Evolutionary conservation across 2,113 vertebrate genomes (phyloP).

Genomic region (Murina feae): DNA sequence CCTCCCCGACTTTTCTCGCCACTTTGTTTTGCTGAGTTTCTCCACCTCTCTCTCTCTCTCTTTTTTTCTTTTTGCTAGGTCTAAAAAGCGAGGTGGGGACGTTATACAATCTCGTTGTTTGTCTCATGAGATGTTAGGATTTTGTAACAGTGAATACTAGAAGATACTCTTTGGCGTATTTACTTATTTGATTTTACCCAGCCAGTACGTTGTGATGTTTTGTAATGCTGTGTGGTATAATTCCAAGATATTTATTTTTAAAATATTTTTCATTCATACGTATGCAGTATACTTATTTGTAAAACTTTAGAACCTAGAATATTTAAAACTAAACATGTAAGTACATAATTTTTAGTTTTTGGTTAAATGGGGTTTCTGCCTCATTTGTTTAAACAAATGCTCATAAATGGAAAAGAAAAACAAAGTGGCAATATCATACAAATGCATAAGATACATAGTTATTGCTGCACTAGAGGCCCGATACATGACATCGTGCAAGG

Average conservation of each 20-base stretch:
- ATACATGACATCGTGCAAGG: too few relatives aligned
- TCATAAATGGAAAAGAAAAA: not conserved
- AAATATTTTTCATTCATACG: not conserved
- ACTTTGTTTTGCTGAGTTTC: constrained; percentile 69
- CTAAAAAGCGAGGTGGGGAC: constrained; percentile 41
- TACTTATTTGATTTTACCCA: not conserved
- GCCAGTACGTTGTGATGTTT: constrained; percentile 40
- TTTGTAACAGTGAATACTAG: constrained; percentile 50
- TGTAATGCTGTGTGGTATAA: constrained; percentile 8
- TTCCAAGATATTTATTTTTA: not conserved
- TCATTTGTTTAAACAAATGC: constrained; percentile 5
- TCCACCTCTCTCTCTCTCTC: constrained; percentile 16
- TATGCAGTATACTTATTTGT: not conserved
- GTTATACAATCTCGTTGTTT: constrained; percentile 71
- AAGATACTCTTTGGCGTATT: constrained; percentile 10
- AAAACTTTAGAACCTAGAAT: not conserved
- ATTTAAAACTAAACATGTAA: constrained; percentile 13
- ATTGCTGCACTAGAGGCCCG: not conserved
- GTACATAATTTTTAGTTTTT: constrained; percentile 12
- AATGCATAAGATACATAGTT: not conserved
- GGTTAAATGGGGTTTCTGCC: not conserved
- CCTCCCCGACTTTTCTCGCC: constrained; percentile 54
- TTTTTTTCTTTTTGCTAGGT: constrained; percentile 16
- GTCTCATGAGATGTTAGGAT: constrained; percentile 50
- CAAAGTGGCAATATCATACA: not conserved